A percentile compares a stretch with the other conserved stretches of the same genome.
phyloP scores from a whole-genome alignment of 2,113 vertebrate species.

The Delphinapterus leucas region DNA sequence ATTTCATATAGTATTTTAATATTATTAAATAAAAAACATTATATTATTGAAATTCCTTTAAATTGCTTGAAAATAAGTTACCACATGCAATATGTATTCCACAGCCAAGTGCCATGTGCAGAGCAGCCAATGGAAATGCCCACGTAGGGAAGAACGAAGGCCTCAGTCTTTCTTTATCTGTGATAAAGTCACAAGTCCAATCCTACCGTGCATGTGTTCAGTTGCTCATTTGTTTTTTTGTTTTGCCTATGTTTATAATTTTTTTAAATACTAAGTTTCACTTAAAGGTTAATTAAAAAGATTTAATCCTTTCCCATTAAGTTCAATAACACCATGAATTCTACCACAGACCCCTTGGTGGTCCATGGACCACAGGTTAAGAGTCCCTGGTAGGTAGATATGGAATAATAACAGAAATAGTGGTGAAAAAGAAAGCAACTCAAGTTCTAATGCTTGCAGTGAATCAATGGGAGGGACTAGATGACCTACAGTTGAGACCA shows the following conservation, averaged over 20 bases:
- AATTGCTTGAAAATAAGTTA: not conserved
- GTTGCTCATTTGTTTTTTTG: not conserved
- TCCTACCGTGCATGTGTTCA: not conserved
- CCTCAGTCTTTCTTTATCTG: not conserved
- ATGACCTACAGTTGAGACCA: conserved; percentile 13
- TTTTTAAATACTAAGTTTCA: conserved; percentile 39
- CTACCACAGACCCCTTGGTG: not conserved
- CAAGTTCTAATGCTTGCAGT: not conserved
- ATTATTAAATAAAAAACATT: not conserved
- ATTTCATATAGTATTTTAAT: not conserved
- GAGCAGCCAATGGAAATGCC: not conserved
- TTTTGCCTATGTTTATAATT: not conserved
- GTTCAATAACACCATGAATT: not conserved
- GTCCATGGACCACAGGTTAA: not conserved
- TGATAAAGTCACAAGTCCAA: not conserved
- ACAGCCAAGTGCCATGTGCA: not conserved
- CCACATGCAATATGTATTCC: not conserved
- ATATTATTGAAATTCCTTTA: not conserved
- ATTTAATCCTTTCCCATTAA: not conserved
- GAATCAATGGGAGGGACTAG: not conserved
- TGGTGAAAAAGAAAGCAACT: conserved; percentile 9
- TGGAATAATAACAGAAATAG: not conserved
- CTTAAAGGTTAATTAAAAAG: conserved; percentile 35
- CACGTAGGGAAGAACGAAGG: not conserved
- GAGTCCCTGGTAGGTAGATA: not conserved